Base-by-base conservation (phyloP, 2,888 invertebrate genomes). In the Lycocerus yunnanus region DNA sequence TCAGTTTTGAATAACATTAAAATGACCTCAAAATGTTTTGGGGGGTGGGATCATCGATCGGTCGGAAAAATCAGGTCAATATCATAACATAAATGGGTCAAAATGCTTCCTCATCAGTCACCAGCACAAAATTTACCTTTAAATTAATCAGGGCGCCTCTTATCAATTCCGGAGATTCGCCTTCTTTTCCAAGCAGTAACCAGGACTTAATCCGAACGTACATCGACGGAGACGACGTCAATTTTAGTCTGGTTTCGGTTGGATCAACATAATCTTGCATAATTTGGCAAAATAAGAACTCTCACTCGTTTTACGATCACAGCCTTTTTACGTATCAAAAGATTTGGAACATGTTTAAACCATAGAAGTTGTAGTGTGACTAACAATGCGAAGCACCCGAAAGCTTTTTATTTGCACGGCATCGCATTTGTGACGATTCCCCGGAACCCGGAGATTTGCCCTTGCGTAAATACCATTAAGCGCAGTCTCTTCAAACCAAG, bases 201-300 rank as follows among this genome's bases (percentile, higher is more conserved):
- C 84, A 84, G 58, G 84, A 80, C 66, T 83, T 82, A 72, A 84
- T 81, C 76, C 80, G 78, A 14, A 81, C 82, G 76, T 84, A 84
- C 82, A 84, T 82, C 58, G 84, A 83, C 65, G 83, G 80, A 10
- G 80, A 80, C 15, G 72, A 69, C 10, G 76, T 78, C 66, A 78
- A 68, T 69, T 78, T 79, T 69, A 71, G 79, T 76, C 71, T 71
- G 27, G 69, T 72, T 68, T 78, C 78, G 11, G 65, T 72, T 15
- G 80, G 79, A 72, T 81, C 80, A 43, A 80, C 81, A 79, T 82
- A 80, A 58, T 82, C 82, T 79, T 82, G 80, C 82, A 82, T 82
- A 43, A 43, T 43, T 43, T 43, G n/a, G 43, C 58, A 43, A 43
- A 43, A 43, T 43, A 43, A 43, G n/a, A 43, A 43, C 43, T 43